phyloP scores from a whole-genome alignment of 2,797 vertebrate genomes.

The Xerus rutilus region DNA sequence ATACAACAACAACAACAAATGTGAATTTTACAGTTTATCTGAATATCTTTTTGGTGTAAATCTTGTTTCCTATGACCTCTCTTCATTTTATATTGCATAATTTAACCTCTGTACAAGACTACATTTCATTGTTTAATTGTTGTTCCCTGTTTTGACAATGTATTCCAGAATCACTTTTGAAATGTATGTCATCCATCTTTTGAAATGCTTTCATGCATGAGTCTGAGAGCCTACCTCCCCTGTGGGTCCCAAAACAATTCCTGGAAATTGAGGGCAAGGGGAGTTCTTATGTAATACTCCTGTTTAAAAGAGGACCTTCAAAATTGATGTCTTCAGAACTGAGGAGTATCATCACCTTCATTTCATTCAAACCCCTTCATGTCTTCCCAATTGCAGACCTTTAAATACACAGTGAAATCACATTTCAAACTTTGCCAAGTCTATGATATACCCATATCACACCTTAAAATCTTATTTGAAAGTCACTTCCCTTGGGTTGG shows the following conservation, averaged over 20 bases:
- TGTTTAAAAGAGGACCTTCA: not conserved
- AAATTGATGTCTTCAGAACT: not conserved
- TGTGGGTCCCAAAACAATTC: not conserved
- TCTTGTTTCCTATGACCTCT: not conserved
- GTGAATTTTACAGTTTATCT: not conserved
- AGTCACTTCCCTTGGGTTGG: constrained; percentile 1
- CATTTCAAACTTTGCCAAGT: constrained; percentile 16
- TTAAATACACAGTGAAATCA: constrained; percentile 52
- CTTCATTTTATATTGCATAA: not conserved
- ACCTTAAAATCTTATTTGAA: constrained; percentile 38
- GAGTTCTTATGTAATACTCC: not conserved
- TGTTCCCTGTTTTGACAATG: not conserved
- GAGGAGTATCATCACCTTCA: not conserved
- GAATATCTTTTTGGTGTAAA: not conserved
- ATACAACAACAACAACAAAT: not conserved
- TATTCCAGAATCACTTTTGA: constrained; percentile 18
- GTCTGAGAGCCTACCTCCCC: not conserved
- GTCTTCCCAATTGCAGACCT: not conserved
- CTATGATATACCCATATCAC: not conserved
- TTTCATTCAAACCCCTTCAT: not conserved
- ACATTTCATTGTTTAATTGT: not conserved
- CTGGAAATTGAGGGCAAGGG: not conserved
- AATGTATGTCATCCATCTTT: not conserved
- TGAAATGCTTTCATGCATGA: not conserved
- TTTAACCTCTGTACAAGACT: not conserved